Base-by-base conservation (phyloP, 2,797 vertebrate genomes). In the Alosa sapidissima region DNA sequence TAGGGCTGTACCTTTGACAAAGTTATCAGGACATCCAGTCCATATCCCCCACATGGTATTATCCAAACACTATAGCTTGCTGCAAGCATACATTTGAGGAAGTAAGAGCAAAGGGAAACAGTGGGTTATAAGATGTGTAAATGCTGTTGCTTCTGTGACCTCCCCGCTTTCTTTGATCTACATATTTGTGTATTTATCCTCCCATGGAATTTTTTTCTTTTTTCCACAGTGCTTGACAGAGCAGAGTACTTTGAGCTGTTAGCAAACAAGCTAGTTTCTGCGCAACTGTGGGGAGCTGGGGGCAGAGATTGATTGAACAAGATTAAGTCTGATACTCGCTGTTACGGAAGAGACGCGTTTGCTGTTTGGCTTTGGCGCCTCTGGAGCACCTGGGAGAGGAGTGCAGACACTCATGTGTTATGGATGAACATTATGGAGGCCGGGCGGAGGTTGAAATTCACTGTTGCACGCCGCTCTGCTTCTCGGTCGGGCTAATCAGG, bases 151-250 rank as follows among this genome's bases (percentile, higher is more conserved):
- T 41, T 72, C 24, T 36, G 36, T 41, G 36, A 45, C 19, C 19
- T 75, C 5, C n/a, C 36, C 14, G 5, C 68, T 0, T 5, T 41
- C 68, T 75, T 45, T 75, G 36, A 75, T 75, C 36, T 41, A 75
- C 68, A 45, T 75, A 21, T 72, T 13, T 72, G 65, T 72, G 16
- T 41, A 72, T 75, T 75, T 75, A 45, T 75, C 68, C 45, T 75
- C 45, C 36, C 68, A 75, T 75, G 68, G 68, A 75, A 41, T 45
- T 75, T 3, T 7, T 75, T 45, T 45, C n/a, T 75, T 16, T 75
- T 14, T 6, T 41, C 75, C 1, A 33, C 36, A 45, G 33, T 36
- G 65, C 65, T 72, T 72, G 10, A 36, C 33, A 72, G 65, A 41
- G 36, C 10, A 78, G 36, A 47, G 41, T 19, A 14, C 68, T 75